These are phyloP conservation scores for Plagodis pulveraria DNA, from an alignment of 2,888 invertebrate genomes.

Conservation along the genomic window DNA sequence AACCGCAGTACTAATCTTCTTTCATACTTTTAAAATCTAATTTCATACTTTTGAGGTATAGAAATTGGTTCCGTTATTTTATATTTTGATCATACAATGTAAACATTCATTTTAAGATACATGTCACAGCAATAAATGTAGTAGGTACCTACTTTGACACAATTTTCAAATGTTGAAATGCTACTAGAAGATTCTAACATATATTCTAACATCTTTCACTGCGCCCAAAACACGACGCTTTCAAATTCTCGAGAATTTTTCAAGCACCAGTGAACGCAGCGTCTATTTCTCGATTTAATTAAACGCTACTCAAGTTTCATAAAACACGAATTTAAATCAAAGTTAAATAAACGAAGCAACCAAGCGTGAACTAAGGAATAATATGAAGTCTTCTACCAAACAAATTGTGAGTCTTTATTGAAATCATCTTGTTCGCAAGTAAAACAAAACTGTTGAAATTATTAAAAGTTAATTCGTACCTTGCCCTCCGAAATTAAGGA, in stretches of 20 bases:
- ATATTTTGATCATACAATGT: too few species aligned
- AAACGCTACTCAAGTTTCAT: slow-evolving; percentile 37
- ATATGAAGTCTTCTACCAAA: slow-evolving; percentile 52
- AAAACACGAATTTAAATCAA: slow-evolving; percentile 41
- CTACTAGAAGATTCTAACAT: too few species aligned
- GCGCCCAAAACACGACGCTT: slow-evolving; percentile 1
- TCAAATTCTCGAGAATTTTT: slow-evolving; percentile 10
- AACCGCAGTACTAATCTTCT: too few species aligned
- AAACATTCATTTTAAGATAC: too few species aligned
- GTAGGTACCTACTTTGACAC: too few species aligned
- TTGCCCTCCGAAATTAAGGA: slow-evolving; percentile 14
- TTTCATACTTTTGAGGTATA: too few species aligned
- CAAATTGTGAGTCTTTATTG: slow-evolving; percentile 51
- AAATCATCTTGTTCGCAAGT: slow-evolving; percentile 57
- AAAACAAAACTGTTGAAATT: slow-evolving; percentile 50
- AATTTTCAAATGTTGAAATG: too few species aligned
- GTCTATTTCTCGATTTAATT: slow-evolving; percentile 34
- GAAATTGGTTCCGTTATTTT: too few species aligned
- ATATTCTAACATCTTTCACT: too few species aligned
- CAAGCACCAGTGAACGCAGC: slow-evolving; percentile 25
- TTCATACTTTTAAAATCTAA: too few species aligned
- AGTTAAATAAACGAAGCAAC: slow-evolving; percentile 42
- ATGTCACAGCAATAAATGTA: too few species aligned
- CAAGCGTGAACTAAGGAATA: slow-evolving; percentile 47
- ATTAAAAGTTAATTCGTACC: slow-evolving; percentile 49